Conservation (phyloP, 2,888 invertebrate species). For the Dryococelus australis region DNA sequence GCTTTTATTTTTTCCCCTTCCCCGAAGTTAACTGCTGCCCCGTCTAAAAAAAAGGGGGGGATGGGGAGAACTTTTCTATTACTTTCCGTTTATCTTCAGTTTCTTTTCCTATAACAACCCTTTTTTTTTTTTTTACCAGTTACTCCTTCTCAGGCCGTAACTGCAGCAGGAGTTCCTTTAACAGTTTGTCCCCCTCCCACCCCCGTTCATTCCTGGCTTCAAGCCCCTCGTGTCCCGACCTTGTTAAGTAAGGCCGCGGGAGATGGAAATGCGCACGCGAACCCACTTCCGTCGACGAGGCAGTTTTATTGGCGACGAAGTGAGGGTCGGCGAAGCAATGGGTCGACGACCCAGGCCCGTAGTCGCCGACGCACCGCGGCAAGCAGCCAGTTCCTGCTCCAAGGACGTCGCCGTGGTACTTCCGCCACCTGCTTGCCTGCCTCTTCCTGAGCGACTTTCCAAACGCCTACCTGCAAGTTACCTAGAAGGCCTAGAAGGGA, state of each 20-base stretch:
- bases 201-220: too few species aligned
- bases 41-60: background rate
- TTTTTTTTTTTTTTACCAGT: background rate
- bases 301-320: too few species aligned
- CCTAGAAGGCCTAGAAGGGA: too few species aligned
- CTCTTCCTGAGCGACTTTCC: too few species aligned
- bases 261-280: background rate
- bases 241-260: background rate
- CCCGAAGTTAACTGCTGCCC: background rate
- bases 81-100: conserved; percentile 8
- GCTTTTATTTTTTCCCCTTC: background rate
- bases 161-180: background rate
- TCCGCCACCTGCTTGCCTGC: too few species aligned
- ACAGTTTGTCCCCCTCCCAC: too few species aligned
- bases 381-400: too few species aligned
- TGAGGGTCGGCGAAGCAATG: too few species aligned
- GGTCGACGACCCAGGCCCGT: too few species aligned
- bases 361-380: too few species aligned
- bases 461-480: too few species aligned
- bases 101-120: background rate
- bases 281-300: background rate
- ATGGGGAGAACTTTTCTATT: background rate
- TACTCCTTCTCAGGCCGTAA: background rate
- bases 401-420: too few species aligned
- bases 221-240: background rate